Base-by-base conservation (phyloP, 2,888 invertebrate genomes). In the Rhorus exstirpatorius region DNA sequence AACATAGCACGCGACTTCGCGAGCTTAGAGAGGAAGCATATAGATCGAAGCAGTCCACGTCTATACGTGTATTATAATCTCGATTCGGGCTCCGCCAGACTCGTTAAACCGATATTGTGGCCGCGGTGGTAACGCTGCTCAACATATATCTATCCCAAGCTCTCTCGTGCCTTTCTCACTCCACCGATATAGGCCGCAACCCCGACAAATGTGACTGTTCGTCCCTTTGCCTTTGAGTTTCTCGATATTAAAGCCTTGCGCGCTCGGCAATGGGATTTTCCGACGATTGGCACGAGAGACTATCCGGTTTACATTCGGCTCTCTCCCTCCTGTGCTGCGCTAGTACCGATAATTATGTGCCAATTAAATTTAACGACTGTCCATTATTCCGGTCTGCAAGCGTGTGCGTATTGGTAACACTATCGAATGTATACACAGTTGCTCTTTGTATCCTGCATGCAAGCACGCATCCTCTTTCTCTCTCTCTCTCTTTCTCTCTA, bases 321-420 rank as follows among this genome's bases (percentile, higher is more conserved):
- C 49, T 44, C 71, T 51, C 12, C 35, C 26, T 70, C 51, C 31
- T 3, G 38, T 49, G 21, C 60, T 49, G 21, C 65, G n/a, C 53
- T 60, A 75, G 81, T 86, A 61, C 85, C 87, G 87, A 90, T 90
- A 91, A 91, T 90, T 90, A 89, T 89, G 90, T 91, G 90, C 88
- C 90, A 90, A 91, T 91, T 91, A 91, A 90, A 90, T 91, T 90
- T 90, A 91, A 91, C 91, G 90, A 90, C 87, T 88, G 88, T 88
- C 89, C 89, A 88, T 90, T 90, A 90, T 88, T 89, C 85, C 87
- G 85, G 85, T 86, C 87, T 83, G 86, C 83, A 86, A 85, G 81
- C 84, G 85, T 80, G 35, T 60, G 75, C 76, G 81, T 81, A 80
- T 79, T 68, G 51, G 70, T 71, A 31, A 41, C 53, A 79, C 74